phyloP scores from a whole-genome alignment of 2,113 vertebrate species.

The Epinephelus lanceolatus region DNA sequence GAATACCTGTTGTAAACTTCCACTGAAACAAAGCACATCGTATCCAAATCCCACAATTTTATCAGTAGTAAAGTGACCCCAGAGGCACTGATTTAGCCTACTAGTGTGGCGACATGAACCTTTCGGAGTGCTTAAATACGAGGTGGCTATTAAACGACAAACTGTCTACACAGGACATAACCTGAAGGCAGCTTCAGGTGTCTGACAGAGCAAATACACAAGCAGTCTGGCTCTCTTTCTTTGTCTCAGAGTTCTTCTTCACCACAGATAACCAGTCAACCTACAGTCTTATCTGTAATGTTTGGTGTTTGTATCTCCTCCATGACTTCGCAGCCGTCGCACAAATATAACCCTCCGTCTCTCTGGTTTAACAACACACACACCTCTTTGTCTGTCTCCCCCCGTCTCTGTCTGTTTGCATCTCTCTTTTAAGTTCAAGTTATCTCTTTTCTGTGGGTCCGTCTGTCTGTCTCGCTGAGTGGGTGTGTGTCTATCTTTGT shows the following conservation, averaged over 20 bases:
- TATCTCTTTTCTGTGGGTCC: conserved; percentile 40
- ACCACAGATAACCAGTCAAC: conserved; percentile 65
- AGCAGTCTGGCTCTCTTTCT: conserved; percentile 13
- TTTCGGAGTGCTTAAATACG: conserved; percentile 13
- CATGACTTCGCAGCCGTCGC: conserved; percentile 35
- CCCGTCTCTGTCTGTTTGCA: conserved; percentile 14
- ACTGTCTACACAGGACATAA: not conserved
- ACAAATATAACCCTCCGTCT: conserved; percentile 49
- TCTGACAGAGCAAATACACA: conserved; percentile 44
- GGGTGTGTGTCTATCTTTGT: conserved; percentile 32
- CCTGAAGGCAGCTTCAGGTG: conserved; percentile 40
- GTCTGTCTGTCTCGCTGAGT: conserved; percentile 35
- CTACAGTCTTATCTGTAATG: conserved; percentile 57
- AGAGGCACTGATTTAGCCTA: conserved; percentile 4
- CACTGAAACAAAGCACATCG: not conserved
- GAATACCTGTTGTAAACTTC: conserved; percentile 6
- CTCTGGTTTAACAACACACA: conserved; percentile 47
- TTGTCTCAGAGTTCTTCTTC: conserved; percentile 43
- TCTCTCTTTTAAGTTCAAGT: conserved; percentile 49
- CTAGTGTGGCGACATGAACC: not conserved
- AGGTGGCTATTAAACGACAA: not conserved
- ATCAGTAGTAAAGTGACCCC: conserved; percentile 2
- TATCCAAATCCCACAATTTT: conserved; percentile 19
- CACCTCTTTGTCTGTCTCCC: conserved; percentile 39
- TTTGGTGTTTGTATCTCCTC: conserved; percentile 61